Percentiles rank a stretch among this genome's conserved stretches.
These are phyloP conservation scores for Diprion similis DNA, from an alignment of 1,140 invertebrate genomes.

Conservation along the genomic window DNA sequence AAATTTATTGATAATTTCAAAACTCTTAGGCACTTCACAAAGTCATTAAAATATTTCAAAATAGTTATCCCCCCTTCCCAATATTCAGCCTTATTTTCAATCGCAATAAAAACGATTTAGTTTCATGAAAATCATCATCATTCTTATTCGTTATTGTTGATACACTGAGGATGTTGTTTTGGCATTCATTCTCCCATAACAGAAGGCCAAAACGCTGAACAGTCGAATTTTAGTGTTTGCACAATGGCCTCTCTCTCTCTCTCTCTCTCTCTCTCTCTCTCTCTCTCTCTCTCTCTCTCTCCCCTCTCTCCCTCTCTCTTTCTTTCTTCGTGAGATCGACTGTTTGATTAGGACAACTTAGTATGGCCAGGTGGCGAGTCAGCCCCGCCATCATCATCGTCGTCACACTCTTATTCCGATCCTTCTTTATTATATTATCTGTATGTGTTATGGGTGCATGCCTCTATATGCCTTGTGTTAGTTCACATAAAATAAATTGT, in stretches of 20 bases:
- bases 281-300: not conserved
- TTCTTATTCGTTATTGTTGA: no score
- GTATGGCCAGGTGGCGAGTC: not conserved
- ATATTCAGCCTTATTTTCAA: no score
- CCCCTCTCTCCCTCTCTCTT: slow-evolving; percentile 17
- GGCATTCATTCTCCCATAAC: slow-evolving; percentile 38
- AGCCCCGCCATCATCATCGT: not conserved
- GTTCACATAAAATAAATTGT: no score
- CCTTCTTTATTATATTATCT: no score
- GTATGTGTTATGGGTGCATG: no score
- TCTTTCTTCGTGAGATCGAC: not conserved
- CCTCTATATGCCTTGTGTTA: no score
- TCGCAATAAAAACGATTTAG: no score
- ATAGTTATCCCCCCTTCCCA: no score
- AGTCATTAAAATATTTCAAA: no score
- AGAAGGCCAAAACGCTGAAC: slow-evolving; percentile 11
- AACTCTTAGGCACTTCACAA: no score
- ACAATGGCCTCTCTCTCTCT: slow-evolving; percentile 10
- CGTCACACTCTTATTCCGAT: not conserved
- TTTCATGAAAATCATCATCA: no score
- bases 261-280: slow-evolving; percentile 21
- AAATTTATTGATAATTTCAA: no score
- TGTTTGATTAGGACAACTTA: slow-evolving; percentile 2
- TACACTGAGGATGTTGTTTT: slow-evolving; percentile 16
- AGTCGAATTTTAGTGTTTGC: slow-evolving; percentile 1